Evolutionary conservation across 2,113 vertebrate genomes (phyloP).

Genomic region (Tetrax tetrax): DNA sequence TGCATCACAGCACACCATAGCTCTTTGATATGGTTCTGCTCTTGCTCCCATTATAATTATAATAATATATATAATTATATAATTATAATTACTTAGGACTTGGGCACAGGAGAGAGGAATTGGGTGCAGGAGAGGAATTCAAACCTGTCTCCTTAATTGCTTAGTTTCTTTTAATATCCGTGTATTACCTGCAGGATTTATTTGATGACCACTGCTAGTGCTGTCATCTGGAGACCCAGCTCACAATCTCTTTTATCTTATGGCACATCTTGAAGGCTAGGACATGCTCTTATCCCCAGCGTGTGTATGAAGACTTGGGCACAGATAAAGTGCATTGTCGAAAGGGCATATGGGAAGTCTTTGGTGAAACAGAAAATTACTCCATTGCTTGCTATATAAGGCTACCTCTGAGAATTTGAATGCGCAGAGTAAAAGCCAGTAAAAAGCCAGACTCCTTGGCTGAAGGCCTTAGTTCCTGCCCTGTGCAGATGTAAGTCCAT

Average conservation of each 20-base stretch:
- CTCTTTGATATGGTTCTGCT: background rate
- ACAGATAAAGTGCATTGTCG: background rate
- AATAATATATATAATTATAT: too few relatives aligned
- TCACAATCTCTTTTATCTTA: background rate
- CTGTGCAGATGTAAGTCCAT: background rate
- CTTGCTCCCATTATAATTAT: background rate
- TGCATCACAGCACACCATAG: conserved; percentile 3
- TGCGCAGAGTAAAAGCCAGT: background rate
- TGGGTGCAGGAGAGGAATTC: background rate
- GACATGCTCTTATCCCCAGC: background rate
- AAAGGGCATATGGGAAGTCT: background rate
- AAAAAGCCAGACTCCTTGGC: background rate
- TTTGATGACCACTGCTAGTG: background rate
- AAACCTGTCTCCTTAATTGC: background rate
- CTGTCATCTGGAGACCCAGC: background rate
- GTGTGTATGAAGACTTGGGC: background rate
- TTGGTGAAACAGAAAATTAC: background rate
- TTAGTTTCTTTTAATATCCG: background rate
- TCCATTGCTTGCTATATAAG: background rate
- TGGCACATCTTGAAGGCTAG: background rate
- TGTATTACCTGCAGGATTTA: background rate
- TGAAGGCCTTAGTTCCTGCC: background rate
- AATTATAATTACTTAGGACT: background rate
- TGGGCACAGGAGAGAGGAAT: background rate
- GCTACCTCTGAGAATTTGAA: background rate